Conservation (phyloP, 2,797 vertebrate species). For the Molossus alvarezi region DNA sequence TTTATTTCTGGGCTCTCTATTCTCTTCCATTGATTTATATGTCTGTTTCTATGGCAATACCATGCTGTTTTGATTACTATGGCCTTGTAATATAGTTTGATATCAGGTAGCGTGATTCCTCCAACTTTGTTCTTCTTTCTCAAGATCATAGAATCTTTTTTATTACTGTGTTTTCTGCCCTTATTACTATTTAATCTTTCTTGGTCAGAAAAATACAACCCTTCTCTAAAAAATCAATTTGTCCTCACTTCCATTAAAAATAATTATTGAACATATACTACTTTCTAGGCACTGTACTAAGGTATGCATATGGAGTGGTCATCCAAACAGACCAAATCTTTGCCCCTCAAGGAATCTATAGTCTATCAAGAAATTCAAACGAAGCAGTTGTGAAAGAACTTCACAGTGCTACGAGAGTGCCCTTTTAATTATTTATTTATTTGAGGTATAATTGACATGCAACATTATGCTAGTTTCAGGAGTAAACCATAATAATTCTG, state of each 20-base stretch:
- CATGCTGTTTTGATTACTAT: too few relatives aligned
- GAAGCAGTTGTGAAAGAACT: neutral
- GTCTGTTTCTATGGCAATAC: too few relatives aligned
- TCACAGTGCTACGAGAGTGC: neutral
- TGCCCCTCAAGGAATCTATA: neutral
- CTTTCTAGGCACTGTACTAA: neutral
- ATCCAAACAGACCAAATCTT: neutral
- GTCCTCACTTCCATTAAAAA: neutral
- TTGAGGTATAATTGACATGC: neutral
- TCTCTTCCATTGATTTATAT: too few relatives aligned
- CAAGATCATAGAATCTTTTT: neutral
- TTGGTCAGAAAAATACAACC: neutral
- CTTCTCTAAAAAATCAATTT: neutral
- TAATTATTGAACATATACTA: neutral
- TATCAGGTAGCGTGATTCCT: too few relatives aligned
- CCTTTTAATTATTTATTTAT: neutral
- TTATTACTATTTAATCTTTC: neutral
- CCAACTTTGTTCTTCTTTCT: too few relatives aligned
- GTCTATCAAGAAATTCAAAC: neutral
- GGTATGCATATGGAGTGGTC: neutral
- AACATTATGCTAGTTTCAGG: too few relatives aligned
- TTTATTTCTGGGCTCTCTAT: too few relatives aligned
- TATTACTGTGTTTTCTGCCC: conserved; percentile 5
- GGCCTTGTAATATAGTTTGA: too few relatives aligned
- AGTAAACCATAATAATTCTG: too few relatives aligned